Evolutionary conservation across 1,140 invertebrate genomes (phyloP), one percentile per base, ranked within the genome.

Genomic region (Mamestra configurata): DNA sequence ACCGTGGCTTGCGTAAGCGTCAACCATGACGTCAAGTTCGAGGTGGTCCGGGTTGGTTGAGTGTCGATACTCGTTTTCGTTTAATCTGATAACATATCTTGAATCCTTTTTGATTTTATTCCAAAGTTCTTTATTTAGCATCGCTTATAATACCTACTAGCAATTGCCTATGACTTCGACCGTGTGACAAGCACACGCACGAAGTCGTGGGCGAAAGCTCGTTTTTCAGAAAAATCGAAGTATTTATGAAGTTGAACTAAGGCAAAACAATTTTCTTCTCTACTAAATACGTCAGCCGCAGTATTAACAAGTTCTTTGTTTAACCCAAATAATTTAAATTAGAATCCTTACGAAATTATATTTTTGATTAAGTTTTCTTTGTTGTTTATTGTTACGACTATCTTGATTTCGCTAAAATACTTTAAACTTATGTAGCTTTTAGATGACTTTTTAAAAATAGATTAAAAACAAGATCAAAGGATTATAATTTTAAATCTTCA

Each of bases 1-100:
- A 57, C 71, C 55, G 72, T 49, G 53, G 13, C 37, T 76, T 40
- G 55, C 40, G 55, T 18, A 76, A 40, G 59, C 70, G 72, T 20
- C 73, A 37, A 37, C 73, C 66, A 43, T 72, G 64, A 57, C 79
- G 57, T 72, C n/a, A n/a, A n/a, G n/a, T n/a, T n/a, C n/a, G n/a
- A n/a, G n/a, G n/a, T n/a, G n/a, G n/a, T n/a, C n/a, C n/a, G n/a
- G n/a, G n/a, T 40, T 18, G 53, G 31, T 57, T 51, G 55, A 75
- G 68, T 71, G 27, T 71, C 68, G 27, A 53, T 53, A 15, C 24
- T 18, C 7, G 68, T 53, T 27, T 31, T 59, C 57, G 24, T 31
- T 43, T 53, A 15, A 71, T 40, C 35, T 66, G 31, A 37, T 66
- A 40, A 66, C 4, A 66, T 40, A 35, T 64, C 59, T 31, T 61